phyloP scores from a whole-genome alignment of 2,113 vertebrate species.

The Merops nubicus region DNA sequence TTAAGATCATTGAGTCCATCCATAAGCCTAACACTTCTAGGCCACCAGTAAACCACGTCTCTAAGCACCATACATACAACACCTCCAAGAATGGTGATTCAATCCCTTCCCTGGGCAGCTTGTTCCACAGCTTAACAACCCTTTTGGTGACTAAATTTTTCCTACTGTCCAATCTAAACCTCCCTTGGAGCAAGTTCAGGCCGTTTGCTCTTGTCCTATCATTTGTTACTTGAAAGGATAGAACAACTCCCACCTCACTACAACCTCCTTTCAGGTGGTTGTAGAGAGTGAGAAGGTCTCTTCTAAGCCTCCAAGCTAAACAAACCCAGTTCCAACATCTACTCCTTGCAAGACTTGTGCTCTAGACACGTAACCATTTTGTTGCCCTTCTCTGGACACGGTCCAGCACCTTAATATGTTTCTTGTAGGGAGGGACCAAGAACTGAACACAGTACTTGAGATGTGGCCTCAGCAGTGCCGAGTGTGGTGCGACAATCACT shows the following conservation, averaged over 20 bases:
- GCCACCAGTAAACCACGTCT: neutral
- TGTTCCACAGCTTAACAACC: neutral
- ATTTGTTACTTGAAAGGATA: neutral
- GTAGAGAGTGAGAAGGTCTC: neutral
- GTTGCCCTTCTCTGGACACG: fast-evolving
- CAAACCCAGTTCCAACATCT: neutral
- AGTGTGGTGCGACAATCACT: neutral
- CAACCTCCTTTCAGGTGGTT: neutral
- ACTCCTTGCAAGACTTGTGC: neutral
- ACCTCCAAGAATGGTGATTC: neutral
- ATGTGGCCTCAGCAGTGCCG: neutral
- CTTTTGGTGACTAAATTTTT: neutral
- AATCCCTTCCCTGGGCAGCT: neutral
- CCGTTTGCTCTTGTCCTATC: neutral
- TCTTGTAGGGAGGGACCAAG: neutral
- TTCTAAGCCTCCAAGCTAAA: neutral
- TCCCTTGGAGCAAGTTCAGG: neutral
- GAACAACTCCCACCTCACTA: neutral
- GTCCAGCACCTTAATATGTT: neutral
- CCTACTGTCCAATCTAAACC: neutral
- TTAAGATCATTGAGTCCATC: neutral
- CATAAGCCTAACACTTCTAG: neutral
- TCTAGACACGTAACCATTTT: fast-evolving
- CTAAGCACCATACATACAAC: neutral
- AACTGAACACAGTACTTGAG: neutral